A percentile compares a stretch with the other conserved stretches of the same genome.
phyloP scores from a whole-genome alignment of 2,888 invertebrate species.

The Vanessa cardui region DNA sequence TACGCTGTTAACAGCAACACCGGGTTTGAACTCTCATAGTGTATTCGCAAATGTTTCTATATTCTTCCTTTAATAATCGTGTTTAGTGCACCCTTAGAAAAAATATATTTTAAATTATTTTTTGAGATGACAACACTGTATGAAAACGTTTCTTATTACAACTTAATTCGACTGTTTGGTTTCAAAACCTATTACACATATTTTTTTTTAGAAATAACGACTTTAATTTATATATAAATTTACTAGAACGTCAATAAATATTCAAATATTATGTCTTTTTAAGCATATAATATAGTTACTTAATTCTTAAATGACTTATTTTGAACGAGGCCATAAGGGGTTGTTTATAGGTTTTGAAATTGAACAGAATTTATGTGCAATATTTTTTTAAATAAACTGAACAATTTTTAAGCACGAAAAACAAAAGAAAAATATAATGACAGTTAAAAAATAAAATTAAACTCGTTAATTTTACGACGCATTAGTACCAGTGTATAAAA shows the following conservation, averaged over 20 bases:
- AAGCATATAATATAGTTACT: no score
- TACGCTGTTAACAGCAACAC: conserved; percentile 99
- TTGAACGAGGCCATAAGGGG: background rate
- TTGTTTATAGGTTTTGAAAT: background rate
- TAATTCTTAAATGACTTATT: no score
- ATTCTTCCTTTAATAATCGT: background rate
- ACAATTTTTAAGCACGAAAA: background rate
- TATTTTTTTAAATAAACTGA: background rate
- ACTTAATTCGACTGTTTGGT: no score
- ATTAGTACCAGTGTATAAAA: background rate
- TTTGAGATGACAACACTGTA: background rate
- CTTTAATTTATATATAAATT: no score
- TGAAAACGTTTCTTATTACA: no score
- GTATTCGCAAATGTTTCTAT: background rate
- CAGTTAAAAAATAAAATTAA: background rate
- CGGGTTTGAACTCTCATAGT: conserved; percentile 98
- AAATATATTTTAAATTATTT: background rate
- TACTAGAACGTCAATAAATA: no score
- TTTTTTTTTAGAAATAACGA: no score
- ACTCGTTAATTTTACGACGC: background rate
- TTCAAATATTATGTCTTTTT: no score
- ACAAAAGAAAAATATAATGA: background rate
- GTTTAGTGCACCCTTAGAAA: background rate
- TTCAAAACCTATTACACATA: no score
- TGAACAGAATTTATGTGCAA: background rate